Conservation (phyloP, 2,888 invertebrate species). For the Spisula solida region DNA sequence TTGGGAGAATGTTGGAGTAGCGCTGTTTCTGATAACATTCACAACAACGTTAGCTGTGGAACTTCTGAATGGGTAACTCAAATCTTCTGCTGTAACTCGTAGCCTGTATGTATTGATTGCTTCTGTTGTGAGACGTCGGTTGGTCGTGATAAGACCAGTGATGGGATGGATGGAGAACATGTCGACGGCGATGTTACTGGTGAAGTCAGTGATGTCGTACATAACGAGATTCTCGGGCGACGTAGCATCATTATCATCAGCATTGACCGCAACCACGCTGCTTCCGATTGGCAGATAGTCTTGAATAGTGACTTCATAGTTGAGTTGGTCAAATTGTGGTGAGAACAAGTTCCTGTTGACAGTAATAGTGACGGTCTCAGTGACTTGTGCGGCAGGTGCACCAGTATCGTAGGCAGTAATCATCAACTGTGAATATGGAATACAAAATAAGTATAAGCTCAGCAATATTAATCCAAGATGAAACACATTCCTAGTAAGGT, state of each 20-base stretch:
- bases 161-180: conserved; percentile 97
- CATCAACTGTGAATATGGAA: conserved; percentile 69
- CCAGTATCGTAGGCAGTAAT: conserved; percentile 81
- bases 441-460: no score
- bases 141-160: conserved; percentile 93
- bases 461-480: no score
- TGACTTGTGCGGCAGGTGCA: conserved; percentile 76
- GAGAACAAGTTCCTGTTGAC: conserved; percentile 81
- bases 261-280: conserved; percentile 78
- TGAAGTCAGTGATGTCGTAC: conserved; percentile 63
- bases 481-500: no score
- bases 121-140: conserved; percentile 91
- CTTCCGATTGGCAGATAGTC: conserved; percentile 81
- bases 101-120: conserved; percentile 73
- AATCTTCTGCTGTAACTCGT: conserved; percentile 79
- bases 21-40: conserved; percentile 80
- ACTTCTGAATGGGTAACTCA: conserved; percentile 75
- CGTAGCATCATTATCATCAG: conserved; percentile 81
- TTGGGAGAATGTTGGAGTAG: conserved; percentile 72
- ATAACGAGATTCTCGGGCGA: conserved; percentile 79
- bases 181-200: conserved; percentile 89
- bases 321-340: conserved; percentile 76
- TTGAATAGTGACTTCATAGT: conserved; percentile 76
- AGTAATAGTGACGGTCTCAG: conserved; percentile 79
- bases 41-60: conserved; percentile 78